Base-by-base conservation (phyloP, 2,113 vertebrate species). In the Perca fluviatilis region DNA sequence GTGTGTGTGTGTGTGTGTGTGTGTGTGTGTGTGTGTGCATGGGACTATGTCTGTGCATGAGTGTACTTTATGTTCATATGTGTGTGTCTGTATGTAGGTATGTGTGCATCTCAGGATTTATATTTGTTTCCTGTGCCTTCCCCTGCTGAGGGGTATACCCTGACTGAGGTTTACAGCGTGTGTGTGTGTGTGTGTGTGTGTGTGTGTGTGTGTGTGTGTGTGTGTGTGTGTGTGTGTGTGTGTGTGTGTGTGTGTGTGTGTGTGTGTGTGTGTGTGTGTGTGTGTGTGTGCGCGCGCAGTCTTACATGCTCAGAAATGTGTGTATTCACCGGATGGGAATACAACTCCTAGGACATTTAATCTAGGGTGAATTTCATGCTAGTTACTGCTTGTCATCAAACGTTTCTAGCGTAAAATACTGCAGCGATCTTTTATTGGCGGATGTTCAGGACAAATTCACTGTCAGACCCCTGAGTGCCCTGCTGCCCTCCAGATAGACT, bases 311-410 rank as follows among this genome's bases (percentile, higher is more conserved):
- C 77, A 64, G 57, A 79, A 62, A 86, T 86, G 79, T 89, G 84
- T 91, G 91, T 86, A 33, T 84, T 80, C 67, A 82, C 79, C 78
- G 81, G 89, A 84, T 86, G 82, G 86, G 89, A 91, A 88, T 89
- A 82, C 87, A 83, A 79, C 88, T 95, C 92, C 92, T 87, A 49
- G 94, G 94, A 96, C 93, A 93, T 95, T 95, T 95, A 93, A 94
- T 96, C 95, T 94, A 88, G 75, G 67, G 94, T 91, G 95, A 96
- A 95, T 96, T 95, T 95, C 93, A 95, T 82, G 90, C 90, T 90
- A 94, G 94, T 96, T 96, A 94, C 92, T 85, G 87, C 92, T 95
- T 96, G 95, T 96, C 94, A 94, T 95, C 95, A 93, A 92, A 93
- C 27, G 67, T 93, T 91, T 93, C 90, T 75, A 83, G 89, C 83